phyloP scores from a whole-genome alignment of 2,888 invertebrate species.

The Invenusta paracnida region DNA sequence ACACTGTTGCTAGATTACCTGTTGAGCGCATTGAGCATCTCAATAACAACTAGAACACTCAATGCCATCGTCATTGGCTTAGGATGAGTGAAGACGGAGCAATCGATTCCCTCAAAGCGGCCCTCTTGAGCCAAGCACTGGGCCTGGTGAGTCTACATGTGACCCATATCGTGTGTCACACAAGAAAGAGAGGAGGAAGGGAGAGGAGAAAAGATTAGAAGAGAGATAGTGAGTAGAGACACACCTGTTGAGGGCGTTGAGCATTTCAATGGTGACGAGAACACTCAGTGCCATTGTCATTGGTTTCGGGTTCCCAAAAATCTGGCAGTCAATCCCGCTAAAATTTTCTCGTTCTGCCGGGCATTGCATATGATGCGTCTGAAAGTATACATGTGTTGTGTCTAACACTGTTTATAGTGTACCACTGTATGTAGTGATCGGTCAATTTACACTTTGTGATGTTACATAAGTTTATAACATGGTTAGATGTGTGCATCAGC shows the following conservation, averaged over 20 bases:
- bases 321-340: slow-evolving; percentile 89
- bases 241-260: slow-evolving; percentile 98
- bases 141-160: slow-evolving; percentile 57
- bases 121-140: slow-evolving; percentile 60
- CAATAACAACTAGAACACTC: slow-evolving; percentile 98
- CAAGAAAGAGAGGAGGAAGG: neutral
- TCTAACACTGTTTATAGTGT: no score
- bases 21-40: slow-evolving; percentile 99
- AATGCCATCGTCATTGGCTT: slow-evolving; percentile 76
- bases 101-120: slow-evolving; percentile 46
- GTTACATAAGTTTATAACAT: no score
- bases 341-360: slow-evolving; percentile 82
- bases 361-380: slow-evolving; percentile 96
- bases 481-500: no score
- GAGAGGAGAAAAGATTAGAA: neutral
- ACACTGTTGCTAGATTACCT: slow-evolving; percentile 65
- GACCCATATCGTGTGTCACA: neutral
- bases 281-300: slow-evolving; percentile 99
- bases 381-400: no score
- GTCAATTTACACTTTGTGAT: no score
- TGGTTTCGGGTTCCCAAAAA: slow-evolving; percentile 96
- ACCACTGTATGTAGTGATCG: no score
- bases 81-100: slow-evolving; percentile 40
- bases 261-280: slow-evolving; percentile 99
- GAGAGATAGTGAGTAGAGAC: neutral